Conservation (phyloP, 2,113 vertebrate genomes). For the Dermatemys mawii region DNA sequence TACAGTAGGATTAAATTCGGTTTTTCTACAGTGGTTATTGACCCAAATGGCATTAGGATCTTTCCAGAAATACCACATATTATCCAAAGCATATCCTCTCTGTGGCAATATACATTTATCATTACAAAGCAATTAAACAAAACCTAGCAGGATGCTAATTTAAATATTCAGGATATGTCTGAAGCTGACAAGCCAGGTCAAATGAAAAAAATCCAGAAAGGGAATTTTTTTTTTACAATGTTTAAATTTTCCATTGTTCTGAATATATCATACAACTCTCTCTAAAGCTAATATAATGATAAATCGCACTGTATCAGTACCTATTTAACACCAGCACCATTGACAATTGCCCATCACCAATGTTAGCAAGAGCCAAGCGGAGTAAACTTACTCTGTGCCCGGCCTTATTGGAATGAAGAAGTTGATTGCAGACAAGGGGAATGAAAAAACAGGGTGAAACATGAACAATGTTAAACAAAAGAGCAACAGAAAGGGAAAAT, state of each 20-base stretch:
- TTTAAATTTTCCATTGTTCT: not conserved
- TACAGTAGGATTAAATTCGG: not conserved
- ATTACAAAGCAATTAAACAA: not conserved
- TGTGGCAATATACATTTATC: not conserved
- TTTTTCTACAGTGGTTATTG: not conserved
- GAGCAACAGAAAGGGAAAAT: conserved; percentile 82
- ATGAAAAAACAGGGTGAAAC: conserved; percentile 81
- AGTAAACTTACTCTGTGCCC: conserved; percentile 99
- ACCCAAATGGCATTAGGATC: not conserved
- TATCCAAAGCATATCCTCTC: not conserved
- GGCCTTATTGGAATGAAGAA: conserved; percentile 88
- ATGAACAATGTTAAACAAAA: conserved; percentile 84
- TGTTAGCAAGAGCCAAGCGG: conserved; percentile 78
- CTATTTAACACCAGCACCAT: not conserved
- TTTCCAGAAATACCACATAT: not conserved
- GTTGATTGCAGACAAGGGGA: conserved; percentile 90
- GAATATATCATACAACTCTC: accelerated
- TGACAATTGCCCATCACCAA: conserved; percentile 62
- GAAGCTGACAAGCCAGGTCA: not conserved
- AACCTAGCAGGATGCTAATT: not conserved
- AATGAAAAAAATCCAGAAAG: not conserved
- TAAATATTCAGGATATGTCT: not conserved
- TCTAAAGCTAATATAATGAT: not conserved
- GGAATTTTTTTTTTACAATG: not conserved
- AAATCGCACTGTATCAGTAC: not conserved